These are phyloP conservation scores for Belgica antarctica DNA, from an alignment of 2,888 invertebrate genomes.

Conservation along the genomic window DNA sequence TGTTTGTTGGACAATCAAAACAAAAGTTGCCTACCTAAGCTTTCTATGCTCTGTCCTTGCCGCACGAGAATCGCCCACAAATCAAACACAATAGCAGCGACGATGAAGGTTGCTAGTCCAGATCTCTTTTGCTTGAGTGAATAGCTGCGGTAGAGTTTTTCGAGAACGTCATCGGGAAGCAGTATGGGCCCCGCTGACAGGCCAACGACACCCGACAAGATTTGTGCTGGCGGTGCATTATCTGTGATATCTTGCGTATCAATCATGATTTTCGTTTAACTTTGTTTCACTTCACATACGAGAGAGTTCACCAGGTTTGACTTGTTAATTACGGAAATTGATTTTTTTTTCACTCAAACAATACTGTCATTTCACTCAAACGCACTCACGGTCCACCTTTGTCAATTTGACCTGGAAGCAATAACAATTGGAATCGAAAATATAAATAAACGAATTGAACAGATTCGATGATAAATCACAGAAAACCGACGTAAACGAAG, in stretches of 20 bases:
- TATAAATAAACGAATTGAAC: no score
- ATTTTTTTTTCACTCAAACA: not conserved
- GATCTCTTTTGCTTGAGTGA: slow-evolving; percentile 69
- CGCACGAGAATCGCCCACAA: slow-evolving; percentile 62
- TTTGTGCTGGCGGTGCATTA: slow-evolving; percentile 8
- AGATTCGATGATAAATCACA: not conserved
- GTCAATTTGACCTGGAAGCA: slow-evolving; percentile 4
- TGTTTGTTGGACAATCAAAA: no score
- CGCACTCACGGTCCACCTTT: slow-evolving; percentile 5
- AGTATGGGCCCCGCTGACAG: slow-evolving; percentile 6
- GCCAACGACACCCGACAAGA: slow-evolving; percentile 26
- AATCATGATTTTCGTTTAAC: not conserved
- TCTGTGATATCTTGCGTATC: slow-evolving; percentile 11
- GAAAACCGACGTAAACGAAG: not conserved
- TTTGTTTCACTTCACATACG: not conserved
- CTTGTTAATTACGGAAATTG: not conserved
- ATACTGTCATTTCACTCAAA: not conserved
- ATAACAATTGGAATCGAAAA: no score
- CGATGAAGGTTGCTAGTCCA: slow-evolving; percentile 67
- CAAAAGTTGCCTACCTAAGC: slow-evolving; percentile 53
- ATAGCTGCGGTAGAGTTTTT: slow-evolving; percentile 69
- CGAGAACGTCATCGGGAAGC: slow-evolving; percentile 61
- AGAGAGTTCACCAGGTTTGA: no score
- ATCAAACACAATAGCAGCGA: slow-evolving; percentile 66
- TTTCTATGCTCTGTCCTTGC: slow-evolving; percentile 55